Evolutionary conservation across 2,113 vertebrate genomes (phyloP), one percentile per base, ranked within the genome.

Genomic region (Colossoma macropomum): DNA sequence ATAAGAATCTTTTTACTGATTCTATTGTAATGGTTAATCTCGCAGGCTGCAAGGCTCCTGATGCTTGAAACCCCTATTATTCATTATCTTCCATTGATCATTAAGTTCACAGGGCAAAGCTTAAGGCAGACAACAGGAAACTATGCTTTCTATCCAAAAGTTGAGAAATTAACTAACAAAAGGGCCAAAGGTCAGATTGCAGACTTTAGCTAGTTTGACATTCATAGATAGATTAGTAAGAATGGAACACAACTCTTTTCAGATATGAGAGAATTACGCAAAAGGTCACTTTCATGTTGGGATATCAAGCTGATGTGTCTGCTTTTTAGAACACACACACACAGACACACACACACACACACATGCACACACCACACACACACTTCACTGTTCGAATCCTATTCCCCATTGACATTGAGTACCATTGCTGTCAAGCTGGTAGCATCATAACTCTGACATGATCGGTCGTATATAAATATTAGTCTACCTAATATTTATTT

Each of bases 191-290:
- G 73, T 82, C 77, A 75, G 59, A 48, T 54, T 25, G 62, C n/a
- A 54, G 75, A 83, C 80, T 0, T 89, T 93, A 94, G 90, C 91
- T 90, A 93, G 21, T 27, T 56, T 68, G 6, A 75, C 34, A n/a
- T 68, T 23, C 54, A 16, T 16, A 12, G 10, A 25, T 54, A 9
- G 50, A 38, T 41, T 15, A 27, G 19, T 38, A 15, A 23, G 34
- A 11, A 32, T 34, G 3, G 11, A 15, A 19, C 34, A 74, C 32
- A 12, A 54, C 62, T 82, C 28, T 17, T 21, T 28, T 75, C 48
- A 27, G 71, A 93, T 87, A 91, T 91, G 94, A 94, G 92, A 92
- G 5, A 27, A 62, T 62, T 25, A 13, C 9, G 19, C 91, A 81
- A 85, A 90, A 81, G 86, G 89, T 90, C 89, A 89, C 90, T 91